phyloP scores from a whole-genome alignment of 2,888 invertebrate species.

The Aporophyla lueneburgensis region DNA sequence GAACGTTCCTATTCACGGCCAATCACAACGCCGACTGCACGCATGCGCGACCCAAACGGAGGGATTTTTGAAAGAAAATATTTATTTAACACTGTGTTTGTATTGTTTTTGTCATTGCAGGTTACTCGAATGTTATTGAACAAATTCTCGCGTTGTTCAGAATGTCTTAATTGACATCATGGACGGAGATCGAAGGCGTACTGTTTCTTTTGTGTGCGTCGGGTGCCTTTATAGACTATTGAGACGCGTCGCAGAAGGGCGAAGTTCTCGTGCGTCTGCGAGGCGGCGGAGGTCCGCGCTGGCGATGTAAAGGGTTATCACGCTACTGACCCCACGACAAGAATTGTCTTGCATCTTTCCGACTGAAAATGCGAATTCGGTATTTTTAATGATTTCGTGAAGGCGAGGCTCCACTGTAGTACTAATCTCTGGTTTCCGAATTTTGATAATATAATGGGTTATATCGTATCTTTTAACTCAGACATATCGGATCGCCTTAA shows the following conservation, averaged over 20 bases:
- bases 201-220: constrained; percentile 85
- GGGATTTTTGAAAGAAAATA: constrained; percentile 79
- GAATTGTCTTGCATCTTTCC: constrained; percentile 76
- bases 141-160: constrained; percentile 71
- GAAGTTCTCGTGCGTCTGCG: constrained; percentile 81
- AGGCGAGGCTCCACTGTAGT: constrained; percentile 17
- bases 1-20: constrained; percentile 80
- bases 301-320: constrained; percentile 83
- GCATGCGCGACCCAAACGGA: constrained; percentile 83
- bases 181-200: constrained; percentile 85
- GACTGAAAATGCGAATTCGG: constrained; percentile 73
- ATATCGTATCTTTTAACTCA: neutral
- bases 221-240: constrained; percentile 87
- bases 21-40: constrained; percentile 83
- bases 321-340: constrained; percentile 75
- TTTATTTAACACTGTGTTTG: constrained; percentile 73
- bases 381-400: constrained; percentile 52
- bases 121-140: constrained; percentile 53
- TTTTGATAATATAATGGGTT: constrained; percentile 17
- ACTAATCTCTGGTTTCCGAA: constrained; percentile 1
- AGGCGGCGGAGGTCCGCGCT: constrained; percentile 81
- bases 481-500: neutral
- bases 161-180: constrained; percentile 83
- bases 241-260: constrained; percentile 83
- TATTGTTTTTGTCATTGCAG: constrained; percentile 79